A percentile compares a stretch with the other conserved stretches of the same genome.
Evolutionary conservation across 1,140 invertebrate species (phyloP).

Genomic region (Bombyx mandarina): DNA sequence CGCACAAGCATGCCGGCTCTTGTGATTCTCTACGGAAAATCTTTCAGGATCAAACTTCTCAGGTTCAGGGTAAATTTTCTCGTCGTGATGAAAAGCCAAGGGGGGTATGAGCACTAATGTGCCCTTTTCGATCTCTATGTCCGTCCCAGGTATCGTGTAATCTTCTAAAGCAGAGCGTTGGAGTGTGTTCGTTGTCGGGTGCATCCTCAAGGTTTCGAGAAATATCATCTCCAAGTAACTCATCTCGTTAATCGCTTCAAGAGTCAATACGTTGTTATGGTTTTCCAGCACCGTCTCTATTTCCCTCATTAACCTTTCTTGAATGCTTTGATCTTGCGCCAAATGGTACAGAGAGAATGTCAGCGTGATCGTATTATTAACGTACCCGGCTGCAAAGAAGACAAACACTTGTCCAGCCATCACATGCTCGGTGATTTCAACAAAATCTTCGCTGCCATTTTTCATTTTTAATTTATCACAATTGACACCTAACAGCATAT

Average conservation of each 20-base stretch:
- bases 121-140: slow-evolving; percentile 64
- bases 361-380: slow-evolving; percentile 26
- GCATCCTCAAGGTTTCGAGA: slow-evolving; percentile 19
- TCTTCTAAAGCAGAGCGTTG: slow-evolving; percentile 5
- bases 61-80: slow-evolving; percentile 46
- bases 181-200: slow-evolving; percentile 18
- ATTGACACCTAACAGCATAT: slow-evolving; percentile 14
- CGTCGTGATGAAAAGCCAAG: slow-evolving; percentile 25
- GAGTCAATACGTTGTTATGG: slow-evolving; percentile 18
- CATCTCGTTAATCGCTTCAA: slow-evolving; percentile 25
- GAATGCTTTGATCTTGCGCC: slow-evolving; percentile 27
- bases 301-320: slow-evolving; percentile 17
- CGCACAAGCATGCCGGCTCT: slow-evolving; percentile 37
- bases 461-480: too few relatives aligned
- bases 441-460: slow-evolving; percentile 3
- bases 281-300: slow-evolving; percentile 14
- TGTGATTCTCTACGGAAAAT: slow-evolving; percentile 53
- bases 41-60: slow-evolving; percentile 73
- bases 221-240: slow-evolving; percentile 23
- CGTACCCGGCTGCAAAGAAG: slow-evolving; percentile 43
- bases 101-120: slow-evolving; percentile 17
- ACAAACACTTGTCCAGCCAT: slow-evolving; percentile 45
- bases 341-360: slow-evolving; percentile 39
- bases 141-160: slow-evolving; percentile 66
- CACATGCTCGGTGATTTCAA: slow-evolving; percentile 27